Conservation (phyloP, 2,113 vertebrate genomes). For the Nothocercus julius region DNA sequence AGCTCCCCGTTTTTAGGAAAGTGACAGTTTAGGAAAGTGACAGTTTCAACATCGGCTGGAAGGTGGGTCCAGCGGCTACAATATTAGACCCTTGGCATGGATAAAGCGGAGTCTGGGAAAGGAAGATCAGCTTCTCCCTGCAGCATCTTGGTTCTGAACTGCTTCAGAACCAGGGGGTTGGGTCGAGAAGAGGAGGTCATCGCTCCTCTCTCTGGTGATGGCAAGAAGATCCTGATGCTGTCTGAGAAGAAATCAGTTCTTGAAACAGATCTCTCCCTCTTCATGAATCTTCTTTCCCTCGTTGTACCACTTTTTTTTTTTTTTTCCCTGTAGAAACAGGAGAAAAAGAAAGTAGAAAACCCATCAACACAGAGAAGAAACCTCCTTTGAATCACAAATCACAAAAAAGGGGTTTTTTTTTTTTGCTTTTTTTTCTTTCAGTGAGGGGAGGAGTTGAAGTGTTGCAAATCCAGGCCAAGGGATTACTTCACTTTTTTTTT, state of each 20-base stretch:
- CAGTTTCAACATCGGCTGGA: not conserved
- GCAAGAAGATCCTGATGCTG: not conserved
- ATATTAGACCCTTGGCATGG: not conserved
- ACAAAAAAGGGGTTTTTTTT: not conserved
- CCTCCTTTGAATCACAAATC: slow-evolving; percentile 27
- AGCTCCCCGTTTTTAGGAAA: not conserved
- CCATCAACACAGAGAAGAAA: not conserved
- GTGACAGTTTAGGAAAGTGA: not conserved
- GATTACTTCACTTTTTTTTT: slow-evolving; percentile 27
- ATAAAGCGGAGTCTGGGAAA: not conserved
- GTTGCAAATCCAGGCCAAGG: slow-evolving; percentile 39
- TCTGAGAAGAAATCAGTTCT: not conserved
- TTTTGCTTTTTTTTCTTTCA: not conserved
- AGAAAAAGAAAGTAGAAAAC: not conserved
- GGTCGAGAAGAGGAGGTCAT: not conserved
- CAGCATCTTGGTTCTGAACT: not conserved
- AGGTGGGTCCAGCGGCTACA: not conserved
- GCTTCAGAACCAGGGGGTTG: not conserved
- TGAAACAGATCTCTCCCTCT: not conserved
- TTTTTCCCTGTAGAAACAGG: not conserved
- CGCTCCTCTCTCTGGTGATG: not conserved
- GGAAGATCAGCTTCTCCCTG: not conserved
- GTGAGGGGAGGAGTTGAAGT: not conserved
- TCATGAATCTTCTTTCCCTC: not conserved
- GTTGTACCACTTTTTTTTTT: not conserved